Evolutionary conservation across 1,140 invertebrate species (phyloP), one percentile per base, ranked within the genome.

Genomic region (Venustaconcha ellipsiformis): DNA sequence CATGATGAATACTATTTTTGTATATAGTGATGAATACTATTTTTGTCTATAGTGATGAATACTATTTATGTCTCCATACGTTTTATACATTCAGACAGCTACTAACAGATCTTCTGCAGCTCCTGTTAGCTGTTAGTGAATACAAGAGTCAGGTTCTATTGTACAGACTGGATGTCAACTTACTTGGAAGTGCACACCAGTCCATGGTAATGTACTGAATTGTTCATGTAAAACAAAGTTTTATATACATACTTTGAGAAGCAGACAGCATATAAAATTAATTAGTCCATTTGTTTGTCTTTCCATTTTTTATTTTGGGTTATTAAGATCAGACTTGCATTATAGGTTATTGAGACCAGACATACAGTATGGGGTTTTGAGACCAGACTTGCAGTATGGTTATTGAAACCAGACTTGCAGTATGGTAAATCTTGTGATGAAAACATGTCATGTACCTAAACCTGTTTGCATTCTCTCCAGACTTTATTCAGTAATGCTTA

Each of bases 101-200:
- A 14, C 75, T 89, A 80, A 80, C 74, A 5, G 84, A 81, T 17
- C 57, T 84, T 15, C 83, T 89, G 20, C 87, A 88, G 78, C 66
- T 89, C 20, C 70, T 87, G 57, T 62, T 89, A 63, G 76, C 88
- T 15, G 72, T 87, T 62, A 87, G 83, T 65, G 79, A 81, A 26
- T 78, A 86, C 74, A 89, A 89, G 78, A 89, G 85, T 78, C 83
- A 86, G 23, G 82, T 87, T 0, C 67, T 89, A 20, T 66, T 88
- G 66, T 86, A 88, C 70, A 81, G 85, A 74, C 77, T 89, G 30
- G 88, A 89, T 72, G 85, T 88, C 17, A 85, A 82, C 48, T 76
- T 87, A 14, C 80, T 89, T 1, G 88, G 88, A 37, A 82, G 75
- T 37, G 72, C 77, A 8, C 78, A 76, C 67, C 78, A 71, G 5